Conservation (phyloP, 2,797 vertebrate genomes). For the Acanthurus tractus region DNA sequence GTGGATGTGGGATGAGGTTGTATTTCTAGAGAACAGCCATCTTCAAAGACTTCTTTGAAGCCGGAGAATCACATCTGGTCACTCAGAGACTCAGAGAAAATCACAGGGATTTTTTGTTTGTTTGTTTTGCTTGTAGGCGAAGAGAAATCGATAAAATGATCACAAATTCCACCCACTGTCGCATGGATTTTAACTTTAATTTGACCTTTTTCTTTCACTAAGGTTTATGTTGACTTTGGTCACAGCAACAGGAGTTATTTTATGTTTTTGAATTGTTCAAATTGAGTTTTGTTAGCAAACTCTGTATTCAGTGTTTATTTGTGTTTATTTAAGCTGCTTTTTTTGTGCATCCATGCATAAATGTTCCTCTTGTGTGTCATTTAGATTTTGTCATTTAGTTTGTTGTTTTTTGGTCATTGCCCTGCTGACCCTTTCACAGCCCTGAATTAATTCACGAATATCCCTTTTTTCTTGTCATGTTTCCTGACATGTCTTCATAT, state of each 20-base stretch:
- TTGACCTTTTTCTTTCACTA: neutral
- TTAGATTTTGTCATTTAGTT: neutral
- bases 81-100: neutral
- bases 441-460: neutral
- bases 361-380: neutral
- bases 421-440: neutral
- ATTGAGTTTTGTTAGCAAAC: neutral
- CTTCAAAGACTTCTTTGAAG: slow-evolving; percentile 58
- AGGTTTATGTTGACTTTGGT: neutral
- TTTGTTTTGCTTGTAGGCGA: neutral
- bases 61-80: slow-evolving; percentile 29
- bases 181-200: neutral
- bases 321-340: too few relatives aligned
- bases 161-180: neutral
- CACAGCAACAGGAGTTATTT: neutral
- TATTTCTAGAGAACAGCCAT: neutral
- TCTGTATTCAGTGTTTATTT: too few relatives aligned
- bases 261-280: neutral
- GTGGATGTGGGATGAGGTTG: neutral
- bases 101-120: too few relatives aligned
- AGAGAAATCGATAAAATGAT: neutral
- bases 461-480: neutral
- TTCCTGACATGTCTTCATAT: neutral
- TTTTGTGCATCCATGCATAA: too few relatives aligned
- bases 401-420: neutral